A percentile compares a stretch with the other conserved stretches of the same genome.
Conservation (phyloP, 1,140 invertebrate genomes). For the Orius laevigatus region DNA sequence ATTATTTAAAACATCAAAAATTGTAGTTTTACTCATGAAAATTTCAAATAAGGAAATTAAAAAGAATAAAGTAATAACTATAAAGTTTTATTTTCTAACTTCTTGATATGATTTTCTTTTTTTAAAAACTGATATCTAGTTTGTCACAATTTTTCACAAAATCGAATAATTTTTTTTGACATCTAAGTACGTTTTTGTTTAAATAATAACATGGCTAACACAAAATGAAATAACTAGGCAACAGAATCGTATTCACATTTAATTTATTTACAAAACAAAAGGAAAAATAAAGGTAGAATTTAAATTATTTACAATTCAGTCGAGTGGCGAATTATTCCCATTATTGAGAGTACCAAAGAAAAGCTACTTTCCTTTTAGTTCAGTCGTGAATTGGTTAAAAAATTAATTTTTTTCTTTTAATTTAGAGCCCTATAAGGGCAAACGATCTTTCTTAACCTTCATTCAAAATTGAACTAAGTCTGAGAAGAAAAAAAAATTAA, state of each 20-base stretch:
- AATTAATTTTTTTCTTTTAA: too few species aligned
- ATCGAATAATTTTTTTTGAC: conserved; percentile 10
- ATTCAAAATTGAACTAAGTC: too few species aligned
- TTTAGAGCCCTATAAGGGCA: too few species aligned
- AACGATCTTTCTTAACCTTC: too few species aligned
- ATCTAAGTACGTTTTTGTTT: neutral
- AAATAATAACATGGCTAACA: too few species aligned
- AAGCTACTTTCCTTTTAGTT: too few species aligned
- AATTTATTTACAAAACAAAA: conserved; percentile 15
- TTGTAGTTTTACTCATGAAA: neutral
- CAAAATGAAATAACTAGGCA: conserved; percentile 2
- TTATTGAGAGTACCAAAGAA: neutral
- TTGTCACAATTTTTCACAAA: neutral
- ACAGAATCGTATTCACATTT: conserved; percentile 14
- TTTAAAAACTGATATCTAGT: conserved; percentile 24
- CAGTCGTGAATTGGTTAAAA: too few species aligned
- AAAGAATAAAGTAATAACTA: conserved; percentile 35
- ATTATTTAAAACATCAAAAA: conserved; percentile 2
- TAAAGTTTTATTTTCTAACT: conserved; percentile 82
- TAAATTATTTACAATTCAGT: conserved; percentile 18
- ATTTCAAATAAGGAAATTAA: neutral
- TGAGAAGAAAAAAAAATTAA: too few species aligned
- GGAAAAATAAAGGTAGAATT: conserved; percentile 1
- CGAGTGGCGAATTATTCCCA: conserved; percentile 12
- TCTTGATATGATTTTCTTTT: conserved; percentile 72